Percentiles rank a stretch among this genome's conserved stretches.
phyloP scores from a whole-genome alignment of 2,888 invertebrate species.

The Hydraecia micacea region DNA sequence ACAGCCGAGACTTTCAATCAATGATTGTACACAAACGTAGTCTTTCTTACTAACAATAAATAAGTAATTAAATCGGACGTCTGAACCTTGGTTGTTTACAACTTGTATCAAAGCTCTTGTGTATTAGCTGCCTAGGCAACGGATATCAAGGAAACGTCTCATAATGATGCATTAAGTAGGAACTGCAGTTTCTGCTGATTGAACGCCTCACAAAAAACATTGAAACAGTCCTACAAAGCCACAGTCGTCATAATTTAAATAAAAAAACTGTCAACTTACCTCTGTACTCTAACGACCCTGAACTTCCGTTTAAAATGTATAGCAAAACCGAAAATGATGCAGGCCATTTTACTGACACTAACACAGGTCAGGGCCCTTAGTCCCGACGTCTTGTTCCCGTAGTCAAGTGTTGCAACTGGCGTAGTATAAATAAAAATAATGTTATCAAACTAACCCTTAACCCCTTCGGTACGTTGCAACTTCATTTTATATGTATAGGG shows the following conservation, averaged over 20 bases:
- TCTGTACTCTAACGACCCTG: slow-evolving; percentile 65
- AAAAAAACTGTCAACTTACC: slow-evolving; percentile 55
- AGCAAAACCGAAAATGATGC: slow-evolving; percentile 54
- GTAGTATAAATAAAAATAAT: slow-evolving; percentile 49
- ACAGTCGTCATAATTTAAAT: not conserved
- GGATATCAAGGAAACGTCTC: slow-evolving; percentile 4
- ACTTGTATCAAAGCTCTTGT: slow-evolving; percentile 34
- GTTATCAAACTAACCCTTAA: slow-evolving; percentile 67
- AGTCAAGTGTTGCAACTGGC: slow-evolving; percentile 53
- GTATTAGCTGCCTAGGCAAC: slow-evolving; percentile 18
- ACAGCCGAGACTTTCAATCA: slow-evolving; percentile 41
- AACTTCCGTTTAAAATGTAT: slow-evolving; percentile 54
- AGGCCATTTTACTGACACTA: slow-evolving; percentile 53
- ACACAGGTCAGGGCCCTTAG: slow-evolving; percentile 37
- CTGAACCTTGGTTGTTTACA: slow-evolving; percentile 34
- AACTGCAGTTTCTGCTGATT: not conserved
- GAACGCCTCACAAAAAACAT: slow-evolving; percentile 8
- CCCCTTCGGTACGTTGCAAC: slow-evolving; percentile 41
- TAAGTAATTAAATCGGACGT: slow-evolving; percentile 51
- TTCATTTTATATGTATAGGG: slow-evolving; percentile 1
- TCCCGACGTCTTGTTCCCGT: slow-evolving; percentile 58
- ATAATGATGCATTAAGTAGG: not conserved
- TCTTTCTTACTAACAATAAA: slow-evolving; percentile 50
- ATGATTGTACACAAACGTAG: slow-evolving; percentile 36
- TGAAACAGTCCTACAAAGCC: not conserved